phyloP scores from a whole-genome alignment of 2,797 vertebrate species.

The Sebastes kiyomatsui region DNA sequence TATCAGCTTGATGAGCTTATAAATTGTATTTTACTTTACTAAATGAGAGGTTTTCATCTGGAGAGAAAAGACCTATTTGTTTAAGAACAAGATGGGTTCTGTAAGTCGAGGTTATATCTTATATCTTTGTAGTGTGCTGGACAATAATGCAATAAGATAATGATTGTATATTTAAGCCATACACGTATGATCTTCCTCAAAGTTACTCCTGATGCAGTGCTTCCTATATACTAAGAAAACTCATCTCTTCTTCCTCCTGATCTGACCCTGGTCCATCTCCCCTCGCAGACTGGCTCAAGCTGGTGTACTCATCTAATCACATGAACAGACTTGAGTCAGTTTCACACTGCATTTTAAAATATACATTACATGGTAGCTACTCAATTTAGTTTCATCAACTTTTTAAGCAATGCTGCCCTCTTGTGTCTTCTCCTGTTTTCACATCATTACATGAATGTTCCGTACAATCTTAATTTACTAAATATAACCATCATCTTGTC shows the following conservation, averaged over 20 bases:
- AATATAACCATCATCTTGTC: background rate
- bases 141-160: background rate
- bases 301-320: background rate
- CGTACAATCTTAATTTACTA: background rate
- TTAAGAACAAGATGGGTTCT: background rate
- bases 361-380: background rate
- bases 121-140: background rate
- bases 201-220: background rate
- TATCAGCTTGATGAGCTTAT: background rate
- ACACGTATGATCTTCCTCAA: background rate
- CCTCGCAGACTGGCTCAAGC: background rate
- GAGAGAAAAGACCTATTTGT: background rate
- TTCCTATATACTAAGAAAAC: background rate
- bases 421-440: constrained; percentile 24
- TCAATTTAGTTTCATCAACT: background rate
- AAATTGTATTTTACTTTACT: background rate
- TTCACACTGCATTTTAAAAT: background rate
- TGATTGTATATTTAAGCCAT: background rate
- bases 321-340: background rate
- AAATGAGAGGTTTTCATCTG: background rate
- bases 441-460: background rate
- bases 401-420: constrained; percentile 57
- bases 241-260: background rate
- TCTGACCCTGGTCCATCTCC: background rate
- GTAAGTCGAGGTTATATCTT: background rate